A percentile compares a stretch with the other conserved stretches of the same genome.
Evolutionary conservation across 2,113 vertebrate genomes (phyloP).

Genomic region (Prochilodus magdalenae): DNA sequence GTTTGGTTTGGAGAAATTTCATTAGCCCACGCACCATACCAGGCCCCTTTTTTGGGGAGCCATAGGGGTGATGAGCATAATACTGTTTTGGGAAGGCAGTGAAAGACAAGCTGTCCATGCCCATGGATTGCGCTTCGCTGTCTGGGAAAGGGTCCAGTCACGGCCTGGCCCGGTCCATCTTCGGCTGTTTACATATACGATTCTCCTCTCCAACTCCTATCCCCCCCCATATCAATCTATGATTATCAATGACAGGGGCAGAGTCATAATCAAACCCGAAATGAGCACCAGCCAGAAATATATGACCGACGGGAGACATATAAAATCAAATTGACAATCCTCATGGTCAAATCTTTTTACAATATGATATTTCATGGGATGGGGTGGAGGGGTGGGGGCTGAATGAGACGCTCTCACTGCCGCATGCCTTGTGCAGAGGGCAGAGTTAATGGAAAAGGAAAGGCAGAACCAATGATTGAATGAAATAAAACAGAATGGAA

Average conservation of each 20-base stretch:
- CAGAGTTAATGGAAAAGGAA: slow-evolving; percentile 59
- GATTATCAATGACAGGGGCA: slow-evolving; percentile 48
- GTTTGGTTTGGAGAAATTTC: slow-evolving; percentile 63
- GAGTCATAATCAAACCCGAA: slow-evolving; percentile 54
- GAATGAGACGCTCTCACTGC: slow-evolving; percentile 39
- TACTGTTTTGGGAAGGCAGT: slow-evolving; percentile 46
- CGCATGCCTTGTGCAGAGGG: slow-evolving; percentile 35
- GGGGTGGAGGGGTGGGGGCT: slow-evolving; percentile 6
- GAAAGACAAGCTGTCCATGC: slow-evolving; percentile 33
- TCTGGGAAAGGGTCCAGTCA: slow-evolving; percentile 39
- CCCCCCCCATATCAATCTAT: slow-evolving; percentile 44
- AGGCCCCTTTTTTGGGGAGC: slow-evolving; percentile 40
- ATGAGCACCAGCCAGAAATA: slow-evolving; percentile 45
- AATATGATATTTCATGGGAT: slow-evolving; percentile 45
- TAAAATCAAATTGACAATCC: slow-evolving; percentile 53
- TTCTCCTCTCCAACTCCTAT: slow-evolving; percentile 34
- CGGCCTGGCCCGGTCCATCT: slow-evolving; percentile 41
- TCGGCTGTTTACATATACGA: slow-evolving; percentile 45
- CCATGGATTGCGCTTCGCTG: slow-evolving; percentile 14
- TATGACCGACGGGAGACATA: slow-evolving; percentile 49
- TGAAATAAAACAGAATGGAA: slow-evolving; percentile 68
- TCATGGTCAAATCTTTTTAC: slow-evolving; percentile 55
- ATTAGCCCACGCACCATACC: slow-evolving; percentile 58
- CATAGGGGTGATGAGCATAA: slow-evolving; percentile 51
- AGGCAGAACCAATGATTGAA: slow-evolving; percentile 61